Evolutionary conservation across 2,797 vertebrate genomes (phyloP).

Genomic region (Masticophis lateralis): DNA sequence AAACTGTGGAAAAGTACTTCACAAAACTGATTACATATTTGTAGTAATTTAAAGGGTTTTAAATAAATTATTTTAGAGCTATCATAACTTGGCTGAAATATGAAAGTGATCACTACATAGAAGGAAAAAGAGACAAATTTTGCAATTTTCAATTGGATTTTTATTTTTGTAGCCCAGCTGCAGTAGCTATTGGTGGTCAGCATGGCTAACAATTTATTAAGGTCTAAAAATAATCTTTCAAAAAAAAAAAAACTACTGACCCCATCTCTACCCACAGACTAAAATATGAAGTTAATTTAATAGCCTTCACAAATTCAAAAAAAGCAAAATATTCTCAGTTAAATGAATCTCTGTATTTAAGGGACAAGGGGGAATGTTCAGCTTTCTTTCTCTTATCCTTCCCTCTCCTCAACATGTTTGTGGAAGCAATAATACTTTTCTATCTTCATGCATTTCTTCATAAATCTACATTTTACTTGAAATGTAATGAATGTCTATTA

Average conservation of each 20-base stretch:
- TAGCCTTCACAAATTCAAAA: neutral
- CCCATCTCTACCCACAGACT: neutral
- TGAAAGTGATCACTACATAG: neutral
- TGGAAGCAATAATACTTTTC: neutral
- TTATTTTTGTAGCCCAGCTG: neutral
- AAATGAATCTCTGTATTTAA: too few relatives aligned
- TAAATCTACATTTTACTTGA: neutral
- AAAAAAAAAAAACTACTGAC: neutral
- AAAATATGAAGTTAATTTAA: neutral
- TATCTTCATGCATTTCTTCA: neutral
- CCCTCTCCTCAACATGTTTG: neutral
- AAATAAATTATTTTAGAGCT: neutral
- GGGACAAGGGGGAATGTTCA: too few relatives aligned
- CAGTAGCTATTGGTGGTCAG: neutral
- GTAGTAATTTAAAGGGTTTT: neutral
- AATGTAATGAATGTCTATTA: neutral
- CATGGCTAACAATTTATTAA: neutral
- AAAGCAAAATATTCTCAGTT: neutral
- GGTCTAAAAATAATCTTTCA: neutral
- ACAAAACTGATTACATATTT: neutral
- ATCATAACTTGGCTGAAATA: neutral
- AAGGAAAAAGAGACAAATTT: neutral
- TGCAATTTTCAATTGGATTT: too few relatives aligned
- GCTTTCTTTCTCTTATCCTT: neutral
- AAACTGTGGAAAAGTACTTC: neutral